Base-by-base conservation (phyloP, 2,888 invertebrate species). In the Cyclophora albipunctata region DNA sequence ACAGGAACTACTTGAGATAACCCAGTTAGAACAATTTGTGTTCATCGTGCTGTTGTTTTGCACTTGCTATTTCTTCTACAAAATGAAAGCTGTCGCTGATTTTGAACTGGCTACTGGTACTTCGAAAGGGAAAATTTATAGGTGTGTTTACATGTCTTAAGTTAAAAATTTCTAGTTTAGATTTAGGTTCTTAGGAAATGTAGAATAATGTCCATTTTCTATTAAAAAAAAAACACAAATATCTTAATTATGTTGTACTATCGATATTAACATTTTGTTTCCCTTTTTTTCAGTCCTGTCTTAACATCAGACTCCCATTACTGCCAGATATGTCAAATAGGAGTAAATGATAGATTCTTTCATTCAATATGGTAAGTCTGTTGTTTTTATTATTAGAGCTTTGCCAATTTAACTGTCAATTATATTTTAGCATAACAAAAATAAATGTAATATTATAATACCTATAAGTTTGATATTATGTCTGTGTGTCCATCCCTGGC, bases 251-350 rank as follows among this genome's bases (percentile, higher is more conserved):
- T 20, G 20, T 20, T 20, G 20, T 20, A 20, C 20, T 42, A 3
- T 3, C 2, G 20, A 4, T 42, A 7, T 42, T 42, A 5, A 42
- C 35, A 34, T 44, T 40, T 34, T 41, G 20, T 34, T 5, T 34
- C 34, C 37, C 34, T 42, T 33, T 43, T n/a, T 83, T 83, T 50
- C 75, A 88, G 88, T 59, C 87, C 87, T 51, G 83, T 88, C 3
- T 58, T 88, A 3, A 92, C 94, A 2, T 91, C 94, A 0, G 91
- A 94, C 61, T 92, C 95, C 42, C 91, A 93, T 69, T 96, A 96
- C 71, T 98, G 98, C 74, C 90, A 90, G 58, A 90, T 94, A 50
- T 98, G 98, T 76, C 93, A 95, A 71, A 92, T 92, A 46, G 96
- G 96, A 78, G 91, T 96, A 34, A 90, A 93, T 55, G 92, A 93